Conservation (phyloP, 2,113 vertebrate genomes). For the Nycticryphes semicollaris region DNA sequence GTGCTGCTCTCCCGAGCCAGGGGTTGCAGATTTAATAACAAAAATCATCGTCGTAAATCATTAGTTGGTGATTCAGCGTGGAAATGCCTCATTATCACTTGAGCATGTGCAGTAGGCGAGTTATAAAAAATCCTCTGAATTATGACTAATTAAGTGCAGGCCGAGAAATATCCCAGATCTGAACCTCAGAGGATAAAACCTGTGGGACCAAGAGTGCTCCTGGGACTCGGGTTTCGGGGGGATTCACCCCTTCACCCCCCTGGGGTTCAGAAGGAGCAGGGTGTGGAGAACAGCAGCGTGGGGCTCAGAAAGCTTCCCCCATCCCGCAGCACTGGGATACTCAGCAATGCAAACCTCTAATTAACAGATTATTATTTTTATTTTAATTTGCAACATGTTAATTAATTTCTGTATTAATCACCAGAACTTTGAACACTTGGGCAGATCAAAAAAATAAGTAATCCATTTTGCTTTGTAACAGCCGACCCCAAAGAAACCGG, state of each 20-base stretch:
- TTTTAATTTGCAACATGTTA: background rate
- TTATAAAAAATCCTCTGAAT: conserved; percentile 15
- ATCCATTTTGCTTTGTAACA: background rate
- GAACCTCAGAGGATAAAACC: background rate
- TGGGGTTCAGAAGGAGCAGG: background rate
- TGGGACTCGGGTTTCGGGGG: background rate
- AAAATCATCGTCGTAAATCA: background rate
- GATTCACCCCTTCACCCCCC: rapidly evolving
- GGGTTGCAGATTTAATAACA: conserved; percentile 41
- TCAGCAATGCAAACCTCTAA: background rate
- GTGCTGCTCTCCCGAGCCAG: background rate
- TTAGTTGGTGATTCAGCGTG: conserved; percentile 60
- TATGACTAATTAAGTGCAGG: background rate
- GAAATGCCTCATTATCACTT: conserved; percentile 69
- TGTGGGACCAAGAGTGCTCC: background rate
- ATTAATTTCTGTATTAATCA: background rate
- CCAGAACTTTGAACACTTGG: background rate
- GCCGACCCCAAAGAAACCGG: background rate
- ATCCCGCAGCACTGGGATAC: background rate
- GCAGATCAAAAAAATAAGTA: background rate
- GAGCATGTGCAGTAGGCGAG: conserved; percentile 10
- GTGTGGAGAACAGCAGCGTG: rapidly evolving
- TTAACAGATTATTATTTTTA: background rate
- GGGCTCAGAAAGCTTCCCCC: background rate
- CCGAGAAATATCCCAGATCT: background rate